These are phyloP conservation scores for Odiellus spinosus DNA, from an alignment of 2,888 invertebrate genomes.

Conservation along the genomic window DNA sequence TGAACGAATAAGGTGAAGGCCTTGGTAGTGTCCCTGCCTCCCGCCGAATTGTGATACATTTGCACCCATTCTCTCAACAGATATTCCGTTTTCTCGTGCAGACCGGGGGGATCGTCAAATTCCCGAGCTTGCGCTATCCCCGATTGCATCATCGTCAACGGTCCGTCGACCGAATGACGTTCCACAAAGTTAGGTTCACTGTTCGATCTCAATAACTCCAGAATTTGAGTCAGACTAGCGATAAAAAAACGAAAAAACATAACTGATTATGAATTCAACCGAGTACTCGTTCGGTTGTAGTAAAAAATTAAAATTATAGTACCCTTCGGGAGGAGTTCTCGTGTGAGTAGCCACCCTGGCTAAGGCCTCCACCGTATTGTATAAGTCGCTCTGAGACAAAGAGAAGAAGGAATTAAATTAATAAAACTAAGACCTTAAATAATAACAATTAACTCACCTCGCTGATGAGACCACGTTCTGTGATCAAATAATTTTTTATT, in stretches of 20 bases:
- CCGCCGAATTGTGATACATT: slow-evolving; percentile 59
- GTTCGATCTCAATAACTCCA: slow-evolving; percentile 60
- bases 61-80: slow-evolving; percentile 89
- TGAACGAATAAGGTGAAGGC: slow-evolving; percentile 87
- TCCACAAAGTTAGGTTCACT: slow-evolving; percentile 61
- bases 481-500: slow-evolving; percentile 64
- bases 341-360: slow-evolving; percentile 53
- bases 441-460: slow-evolving; percentile 39
- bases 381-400: slow-evolving; percentile 49
- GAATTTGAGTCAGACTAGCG: slow-evolving; percentile 46
- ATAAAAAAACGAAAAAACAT: slow-evolving; percentile 9
- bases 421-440: neutral
- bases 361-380: slow-evolving; percentile 69
- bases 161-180: slow-evolving; percentile 47
- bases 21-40: slow-evolving; percentile 43
- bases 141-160: slow-evolving; percentile 78
- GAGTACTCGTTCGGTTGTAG: too few species aligned
- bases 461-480: slow-evolving; percentile 58
- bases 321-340: slow-evolving; percentile 66
- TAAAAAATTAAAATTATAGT: slow-evolving; percentile 16
- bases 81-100: slow-evolving; percentile 87
- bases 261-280: neutral
- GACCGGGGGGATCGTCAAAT: slow-evolving; percentile 75
- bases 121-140: slow-evolving; percentile 74
- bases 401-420: neutral